Percentiles rank a stretch among this genome's conserved stretches.
Conservation (phyloP, 1,140 invertebrate species). For the Fopius arisanus region DNA sequence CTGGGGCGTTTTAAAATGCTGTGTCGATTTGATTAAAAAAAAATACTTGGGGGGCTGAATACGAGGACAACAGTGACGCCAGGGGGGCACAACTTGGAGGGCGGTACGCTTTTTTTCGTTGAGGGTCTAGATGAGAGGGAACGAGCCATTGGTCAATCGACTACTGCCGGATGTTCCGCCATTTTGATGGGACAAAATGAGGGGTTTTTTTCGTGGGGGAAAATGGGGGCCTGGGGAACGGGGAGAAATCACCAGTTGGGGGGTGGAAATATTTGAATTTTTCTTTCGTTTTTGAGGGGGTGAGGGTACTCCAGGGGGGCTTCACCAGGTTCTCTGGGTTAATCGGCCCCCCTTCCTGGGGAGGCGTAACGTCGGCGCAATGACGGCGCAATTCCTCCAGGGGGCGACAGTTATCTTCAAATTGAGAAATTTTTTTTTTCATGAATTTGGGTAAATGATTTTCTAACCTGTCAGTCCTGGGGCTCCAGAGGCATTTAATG, state of each 20-base stretch:
- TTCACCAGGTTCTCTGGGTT: background rate
- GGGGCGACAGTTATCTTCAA: conserved; percentile 48
- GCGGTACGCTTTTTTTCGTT: background rate
- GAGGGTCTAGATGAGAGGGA: background rate
- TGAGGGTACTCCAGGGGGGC: background rate
- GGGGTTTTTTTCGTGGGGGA: no score
- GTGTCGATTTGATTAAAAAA: no score
- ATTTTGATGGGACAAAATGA: background rate
- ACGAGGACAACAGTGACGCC: background rate
- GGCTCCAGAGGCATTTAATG: background rate
- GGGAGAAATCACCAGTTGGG: no score
- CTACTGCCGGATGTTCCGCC: background rate
- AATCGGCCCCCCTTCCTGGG: no score
- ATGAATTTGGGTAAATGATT: background rate
- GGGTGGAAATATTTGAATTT: no score
- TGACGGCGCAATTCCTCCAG: conserved; percentile 47
- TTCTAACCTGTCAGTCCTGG: background rate
- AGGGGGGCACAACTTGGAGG: background rate
- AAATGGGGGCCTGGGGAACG: no score
- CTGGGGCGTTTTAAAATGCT: no score
- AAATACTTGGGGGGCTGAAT: no score
- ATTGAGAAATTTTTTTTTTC: no score
- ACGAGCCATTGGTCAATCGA: background rate
- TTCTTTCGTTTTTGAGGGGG: background rate
- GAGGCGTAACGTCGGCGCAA: background rate